Evolutionary conservation across 2,888 invertebrate species (phyloP).

Genomic region (Poecilobothrus nobilitatus): DNA sequence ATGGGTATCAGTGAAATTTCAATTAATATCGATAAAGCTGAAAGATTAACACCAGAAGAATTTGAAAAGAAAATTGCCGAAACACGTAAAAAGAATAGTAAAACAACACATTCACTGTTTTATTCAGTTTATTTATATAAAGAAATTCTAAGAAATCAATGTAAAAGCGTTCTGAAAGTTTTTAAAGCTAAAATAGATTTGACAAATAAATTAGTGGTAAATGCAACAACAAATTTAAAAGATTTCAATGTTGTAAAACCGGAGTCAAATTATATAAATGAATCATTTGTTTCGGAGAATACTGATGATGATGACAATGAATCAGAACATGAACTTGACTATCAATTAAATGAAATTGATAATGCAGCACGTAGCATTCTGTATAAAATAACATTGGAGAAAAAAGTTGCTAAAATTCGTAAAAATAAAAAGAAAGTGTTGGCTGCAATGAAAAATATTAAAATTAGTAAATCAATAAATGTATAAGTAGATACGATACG

Average conservation of each 20-base stretch:
- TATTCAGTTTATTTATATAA: background rate
- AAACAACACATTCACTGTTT: background rate
- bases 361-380: background rate
- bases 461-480: too few species aligned
- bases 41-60: background rate
- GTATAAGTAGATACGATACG: too few species aligned
- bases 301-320: background rate
- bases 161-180: background rate
- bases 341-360: background rate
- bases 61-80: background rate
- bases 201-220: background rate
- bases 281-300: too few species aligned
- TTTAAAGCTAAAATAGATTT: constrained; percentile 1
- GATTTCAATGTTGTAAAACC: background rate
- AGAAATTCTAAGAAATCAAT: background rate
- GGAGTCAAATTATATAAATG: too few species aligned
- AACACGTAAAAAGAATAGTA: background rate
- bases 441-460: background rate
- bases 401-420: background rate
- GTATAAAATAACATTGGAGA: background rate
- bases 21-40: background rate
- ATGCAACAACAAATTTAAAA: background rate
- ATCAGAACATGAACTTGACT: background rate
- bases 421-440: background rate
- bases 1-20: too few species aligned